Percentiles rank a stretch among this genome's conserved stretches.
These are phyloP conservation scores for Cyclargus thomasi DNA, from an alignment of 1,140 invertebrate genomes.

Conservation along the genomic window DNA sequence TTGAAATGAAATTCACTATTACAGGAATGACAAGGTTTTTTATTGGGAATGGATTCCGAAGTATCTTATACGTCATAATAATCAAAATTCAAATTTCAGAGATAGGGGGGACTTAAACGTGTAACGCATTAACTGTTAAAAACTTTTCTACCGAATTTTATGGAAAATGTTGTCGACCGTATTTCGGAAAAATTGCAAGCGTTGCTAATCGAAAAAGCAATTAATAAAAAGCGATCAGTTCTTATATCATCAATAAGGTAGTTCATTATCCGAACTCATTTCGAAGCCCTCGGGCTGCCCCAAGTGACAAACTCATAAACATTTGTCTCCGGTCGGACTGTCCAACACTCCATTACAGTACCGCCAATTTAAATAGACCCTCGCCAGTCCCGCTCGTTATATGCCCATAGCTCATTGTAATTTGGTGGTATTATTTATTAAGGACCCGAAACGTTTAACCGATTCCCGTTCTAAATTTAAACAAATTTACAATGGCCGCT, in stretches of 20 bases:
- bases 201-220: neutral
- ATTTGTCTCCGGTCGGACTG: conserved; percentile 64
- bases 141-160: too few species aligned
- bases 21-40: too few species aligned
- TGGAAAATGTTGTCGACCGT: too few species aligned
- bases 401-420: conserved; percentile 30
- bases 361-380: conserved; percentile 39
- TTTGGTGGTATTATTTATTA: conserved; percentile 65
- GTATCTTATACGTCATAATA: too few species aligned
- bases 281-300: conserved; percentile 30
- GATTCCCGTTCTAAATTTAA: conserved; percentile 69
- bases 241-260: conserved; percentile 28
- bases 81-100: too few species aligned
- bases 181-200: neutral
- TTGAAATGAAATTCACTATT: too few species aligned
- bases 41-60: too few species aligned
- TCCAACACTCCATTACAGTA: conserved; percentile 50
- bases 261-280: conserved; percentile 46
- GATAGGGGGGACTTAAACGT: too few species aligned
- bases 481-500: conserved; percentile 69
- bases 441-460: conserved; percentile 67
- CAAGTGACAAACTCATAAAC: conserved; percentile 72
- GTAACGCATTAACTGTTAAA: too few species aligned
- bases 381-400: neutral
- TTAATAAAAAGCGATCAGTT: neutral